Conservation (phyloP, 2,888 invertebrate species). For the Heliconius aoede region DNA sequence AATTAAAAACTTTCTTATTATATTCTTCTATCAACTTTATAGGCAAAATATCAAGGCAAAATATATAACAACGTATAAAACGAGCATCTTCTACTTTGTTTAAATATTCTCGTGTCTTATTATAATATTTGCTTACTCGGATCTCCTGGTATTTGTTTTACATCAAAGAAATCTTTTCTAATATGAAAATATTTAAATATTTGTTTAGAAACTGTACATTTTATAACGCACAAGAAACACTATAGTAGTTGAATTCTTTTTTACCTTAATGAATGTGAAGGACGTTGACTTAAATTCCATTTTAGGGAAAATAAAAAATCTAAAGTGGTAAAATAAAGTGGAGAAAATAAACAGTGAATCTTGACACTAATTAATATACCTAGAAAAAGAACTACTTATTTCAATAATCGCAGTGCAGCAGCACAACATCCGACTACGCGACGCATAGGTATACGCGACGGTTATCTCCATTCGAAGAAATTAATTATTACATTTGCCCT, state of each 20-base stretch:
- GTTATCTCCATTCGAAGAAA: no score
- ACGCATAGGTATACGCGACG: no score
- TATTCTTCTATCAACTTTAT: background rate
- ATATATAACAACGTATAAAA: background rate
- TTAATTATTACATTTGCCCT: no score
- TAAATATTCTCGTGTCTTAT: constrained; percentile 17
- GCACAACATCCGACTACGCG: no score
- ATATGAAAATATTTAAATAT: constrained; percentile 14
- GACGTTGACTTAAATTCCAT: background rate
- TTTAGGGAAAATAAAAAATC: background rate
- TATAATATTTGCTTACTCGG: constrained; percentile 20
- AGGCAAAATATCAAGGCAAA: background rate
- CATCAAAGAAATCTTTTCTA: background rate
- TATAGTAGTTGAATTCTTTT: background rate
- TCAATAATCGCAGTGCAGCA: no score
- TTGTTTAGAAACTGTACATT: constrained; percentile 8
- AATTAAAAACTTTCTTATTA: background rate
- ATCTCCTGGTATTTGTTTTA: constrained; percentile 10
- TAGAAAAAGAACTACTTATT: no score
- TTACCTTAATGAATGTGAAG: no score
- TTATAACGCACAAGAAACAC: background rate
- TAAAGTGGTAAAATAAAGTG: background rate
- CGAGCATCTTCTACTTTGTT: constrained; percentile 4
- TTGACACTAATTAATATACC: no score
- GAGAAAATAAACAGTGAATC: no score